Conservation (phyloP, 2,888 invertebrate genomes). For the Drosophila greeni region DNA sequence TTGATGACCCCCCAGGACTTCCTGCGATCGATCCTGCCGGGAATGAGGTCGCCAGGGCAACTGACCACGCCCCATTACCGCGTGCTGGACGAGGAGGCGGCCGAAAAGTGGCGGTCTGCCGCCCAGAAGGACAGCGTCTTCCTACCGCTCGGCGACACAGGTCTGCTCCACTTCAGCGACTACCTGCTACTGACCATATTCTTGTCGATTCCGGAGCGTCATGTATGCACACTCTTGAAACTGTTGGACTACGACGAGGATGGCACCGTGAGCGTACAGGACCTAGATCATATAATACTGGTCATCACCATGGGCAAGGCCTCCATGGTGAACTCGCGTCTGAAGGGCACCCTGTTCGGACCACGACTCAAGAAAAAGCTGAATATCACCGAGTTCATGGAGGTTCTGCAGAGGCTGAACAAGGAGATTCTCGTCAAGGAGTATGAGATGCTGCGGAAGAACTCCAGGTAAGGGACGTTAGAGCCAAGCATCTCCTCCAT, state of each 20-base stretch:
- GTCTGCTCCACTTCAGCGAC: conserved; percentile 46
- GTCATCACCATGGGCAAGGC: conserved; percentile 11
- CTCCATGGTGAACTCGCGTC: neutral
- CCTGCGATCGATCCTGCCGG: conserved; percentile 50
- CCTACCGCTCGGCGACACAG: conserved; percentile 30
- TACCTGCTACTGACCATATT: conserved; percentile 44
- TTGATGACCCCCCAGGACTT: conserved; percentile 60
- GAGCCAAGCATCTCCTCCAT: too few relatives aligned
- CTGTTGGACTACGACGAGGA: conserved; percentile 36
- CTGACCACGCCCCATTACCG: conserved; percentile 35
- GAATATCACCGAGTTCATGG: conserved; percentile 18
- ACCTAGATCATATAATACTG: conserved; percentile 21
- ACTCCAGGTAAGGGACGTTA: neutral
- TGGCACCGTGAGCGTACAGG: conserved; percentile 10
- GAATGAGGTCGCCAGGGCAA: conserved; percentile 39
- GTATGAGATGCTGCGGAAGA: conserved; percentile 34
- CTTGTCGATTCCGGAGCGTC: conserved; percentile 27
- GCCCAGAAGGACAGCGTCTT: conserved; percentile 47
- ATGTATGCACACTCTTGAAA: conserved; percentile 42
- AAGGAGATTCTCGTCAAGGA: conserved; percentile 38
- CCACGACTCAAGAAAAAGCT: conserved; percentile 16
- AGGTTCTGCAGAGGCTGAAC: conserved; percentile 36
- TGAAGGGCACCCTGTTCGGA: conserved; percentile 43
- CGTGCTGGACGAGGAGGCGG: conserved; percentile 12
- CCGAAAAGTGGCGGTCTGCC: neutral